Conservation (phyloP, 2,113 vertebrate genomes). For the Nerophis ophidion region DNA sequence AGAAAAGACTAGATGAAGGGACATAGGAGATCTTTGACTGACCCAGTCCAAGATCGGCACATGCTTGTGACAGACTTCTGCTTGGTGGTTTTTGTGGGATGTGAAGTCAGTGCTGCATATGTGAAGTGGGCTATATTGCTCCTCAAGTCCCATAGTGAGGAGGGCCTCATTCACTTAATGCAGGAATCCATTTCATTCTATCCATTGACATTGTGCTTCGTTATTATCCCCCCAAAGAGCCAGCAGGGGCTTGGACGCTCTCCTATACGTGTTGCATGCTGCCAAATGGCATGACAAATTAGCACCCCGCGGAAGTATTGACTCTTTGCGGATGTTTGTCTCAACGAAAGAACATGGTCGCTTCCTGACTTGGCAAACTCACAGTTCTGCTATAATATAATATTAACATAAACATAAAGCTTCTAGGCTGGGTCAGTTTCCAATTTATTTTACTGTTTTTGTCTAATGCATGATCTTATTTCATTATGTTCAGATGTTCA, state of each 20-base stretch:
- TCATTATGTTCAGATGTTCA: constrained; percentile 35
- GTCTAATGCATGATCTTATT: constrained; percentile 18
- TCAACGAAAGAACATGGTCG: constrained; percentile 61
- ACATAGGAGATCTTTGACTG: constrained; percentile 7
- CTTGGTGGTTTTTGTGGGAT: constrained; percentile 25
- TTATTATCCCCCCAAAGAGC: constrained; percentile 57
- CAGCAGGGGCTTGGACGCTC: constrained; percentile 44
- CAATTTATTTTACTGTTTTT: constrained; percentile 34
- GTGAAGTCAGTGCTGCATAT: constrained; percentile 56
- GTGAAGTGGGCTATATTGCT: constrained; percentile 51
- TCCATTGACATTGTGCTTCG: constrained; percentile 54
- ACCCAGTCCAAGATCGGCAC: constrained; percentile 7
- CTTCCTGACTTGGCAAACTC: constrained; percentile 64
- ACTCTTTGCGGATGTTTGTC: constrained; percentile 62
- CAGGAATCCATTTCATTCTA: constrained; percentile 67
- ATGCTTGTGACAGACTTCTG: constrained; percentile 26
- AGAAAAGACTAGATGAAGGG: constrained; percentile 4
- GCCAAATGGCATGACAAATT: constrained; percentile 70
- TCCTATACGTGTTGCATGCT: constrained; percentile 52
- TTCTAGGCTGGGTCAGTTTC: constrained; percentile 34
- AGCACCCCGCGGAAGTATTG: constrained; percentile 59
- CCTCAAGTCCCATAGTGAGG: constrained; percentile 53
- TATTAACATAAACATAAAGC: constrained; percentile 34
- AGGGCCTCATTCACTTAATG: constrained; percentile 67
- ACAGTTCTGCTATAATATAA: constrained; percentile 41